Conservation (phyloP, 2,888 invertebrate species). For the Blera fallax region DNA sequence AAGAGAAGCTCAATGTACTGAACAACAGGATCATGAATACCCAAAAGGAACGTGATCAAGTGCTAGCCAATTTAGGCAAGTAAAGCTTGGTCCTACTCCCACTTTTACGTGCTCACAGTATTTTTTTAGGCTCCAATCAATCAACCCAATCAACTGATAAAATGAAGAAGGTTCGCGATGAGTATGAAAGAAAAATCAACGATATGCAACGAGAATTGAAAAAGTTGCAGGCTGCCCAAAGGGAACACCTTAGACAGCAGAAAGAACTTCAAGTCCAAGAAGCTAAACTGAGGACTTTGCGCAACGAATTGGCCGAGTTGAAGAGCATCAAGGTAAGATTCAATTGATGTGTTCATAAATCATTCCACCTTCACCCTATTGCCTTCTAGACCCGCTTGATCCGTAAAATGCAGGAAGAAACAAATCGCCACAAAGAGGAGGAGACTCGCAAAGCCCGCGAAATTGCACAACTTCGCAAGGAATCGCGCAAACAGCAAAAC, state of each 20-base stretch:
- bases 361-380: neutral
- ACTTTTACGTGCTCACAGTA: neutral
- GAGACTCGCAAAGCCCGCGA: conserved; percentile 91
- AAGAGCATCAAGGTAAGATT: conserved; percentile 89
- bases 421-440: conserved; percentile 91
- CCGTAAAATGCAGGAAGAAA: conserved; percentile 96
- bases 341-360: neutral
- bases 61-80: conserved; percentile 84
- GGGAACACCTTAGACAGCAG: conserved; percentile 93
- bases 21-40: conserved; percentile 93
- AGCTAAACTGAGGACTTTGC: conserved; percentile 87
- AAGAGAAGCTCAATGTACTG: conserved; percentile 92
- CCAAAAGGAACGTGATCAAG: conserved; percentile 94
- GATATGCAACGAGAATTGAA: conserved; percentile 93
- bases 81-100: neutral
- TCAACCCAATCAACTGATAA: conserved; percentile 83
- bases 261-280: conserved; percentile 89
- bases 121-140: conserved; percentile 70
- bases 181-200: conserved; percentile 93
- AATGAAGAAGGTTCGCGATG: conserved; percentile 91
- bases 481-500: conserved; percentile 93
- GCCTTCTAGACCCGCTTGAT: conserved; percentile 88
- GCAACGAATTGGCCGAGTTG: conserved; percentile 90
- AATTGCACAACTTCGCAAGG: conserved; percentile 95
- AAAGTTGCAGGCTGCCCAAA: conserved; percentile 92